A percentile compares a stretch with the other conserved stretches of the same genome.
Conservation (phyloP, 2,888 invertebrate species). For the Eulithis testata region DNA sequence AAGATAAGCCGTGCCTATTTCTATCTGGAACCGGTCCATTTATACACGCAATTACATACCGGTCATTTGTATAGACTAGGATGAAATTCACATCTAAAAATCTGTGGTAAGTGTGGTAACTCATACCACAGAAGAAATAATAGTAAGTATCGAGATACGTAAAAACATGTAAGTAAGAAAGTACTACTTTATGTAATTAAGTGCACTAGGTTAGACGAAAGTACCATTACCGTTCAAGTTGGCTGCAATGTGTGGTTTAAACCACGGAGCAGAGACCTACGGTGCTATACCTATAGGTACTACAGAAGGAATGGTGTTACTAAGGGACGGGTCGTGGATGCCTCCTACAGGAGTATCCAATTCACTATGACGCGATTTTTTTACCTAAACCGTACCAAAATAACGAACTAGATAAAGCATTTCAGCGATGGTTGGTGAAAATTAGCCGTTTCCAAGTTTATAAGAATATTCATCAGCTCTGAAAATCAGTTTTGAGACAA, state of each 20-base stretch:
- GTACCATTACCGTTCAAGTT: constrained; percentile 21
- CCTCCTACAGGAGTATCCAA: too few species aligned
- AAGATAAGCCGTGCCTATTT: constrained; percentile 50
- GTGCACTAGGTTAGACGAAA: constrained; percentile 39
- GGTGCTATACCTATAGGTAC: too few species aligned
- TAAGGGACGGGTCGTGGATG: too few species aligned
- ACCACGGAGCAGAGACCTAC: too few species aligned
- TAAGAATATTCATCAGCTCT: too few species aligned
- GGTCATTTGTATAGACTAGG: constrained; percentile 39
- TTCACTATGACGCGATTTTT: too few species aligned
- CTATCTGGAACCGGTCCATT: constrained; percentile 52
- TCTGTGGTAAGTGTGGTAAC: constrained; percentile 14
- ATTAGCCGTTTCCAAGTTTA: too few species aligned
- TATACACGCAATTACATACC: constrained; percentile 40
- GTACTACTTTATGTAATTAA: constrained; percentile 25
- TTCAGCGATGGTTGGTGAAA: too few species aligned
- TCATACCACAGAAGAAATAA: neutral
- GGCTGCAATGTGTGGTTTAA: neutral
- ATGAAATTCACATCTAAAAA: constrained; percentile 36
- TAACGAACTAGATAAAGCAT: too few species aligned
- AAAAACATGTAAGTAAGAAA: constrained; percentile 18
- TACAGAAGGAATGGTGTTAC: too few species aligned
- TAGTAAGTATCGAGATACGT: constrained; percentile 16
- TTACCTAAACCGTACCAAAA: too few species aligned
- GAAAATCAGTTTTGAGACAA: too few species aligned